phyloP scores from a whole-genome alignment of 2,113 vertebrate species.

The Tetraodon nigroviridis region DNA sequence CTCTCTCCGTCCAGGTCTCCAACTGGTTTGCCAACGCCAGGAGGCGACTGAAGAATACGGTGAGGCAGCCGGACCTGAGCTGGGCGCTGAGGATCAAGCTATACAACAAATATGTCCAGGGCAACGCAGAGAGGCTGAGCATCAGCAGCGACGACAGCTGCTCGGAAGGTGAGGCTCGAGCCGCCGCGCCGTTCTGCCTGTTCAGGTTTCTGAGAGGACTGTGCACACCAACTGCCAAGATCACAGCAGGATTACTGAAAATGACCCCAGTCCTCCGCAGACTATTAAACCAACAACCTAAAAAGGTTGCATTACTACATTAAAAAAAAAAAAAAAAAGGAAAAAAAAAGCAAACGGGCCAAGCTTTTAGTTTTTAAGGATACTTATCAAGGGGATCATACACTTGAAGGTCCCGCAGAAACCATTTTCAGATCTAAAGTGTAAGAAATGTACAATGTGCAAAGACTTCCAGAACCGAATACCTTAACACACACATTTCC shows the following conservation, averaged over 20 bases:
- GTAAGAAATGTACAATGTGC: no score
- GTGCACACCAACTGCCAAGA: not conserved
- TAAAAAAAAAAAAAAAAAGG: no score
- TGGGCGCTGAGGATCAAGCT: conserved; percentile 98
- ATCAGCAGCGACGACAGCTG: conserved; percentile 96
- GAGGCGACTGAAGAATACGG: conserved; percentile 96
- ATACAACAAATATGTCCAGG: conserved; percentile 96
- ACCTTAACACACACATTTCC: no score
- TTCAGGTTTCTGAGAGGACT: not conserved
- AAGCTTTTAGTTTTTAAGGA: not conserved
- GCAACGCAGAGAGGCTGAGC: conserved; percentile 87
- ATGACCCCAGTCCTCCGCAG: not conserved
- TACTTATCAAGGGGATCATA: no score
- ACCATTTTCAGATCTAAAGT: no score
- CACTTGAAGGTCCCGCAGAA: no score
- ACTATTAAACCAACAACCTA: not conserved
- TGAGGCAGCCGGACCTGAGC: conserved; percentile 96
- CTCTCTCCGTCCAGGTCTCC: conserved; percentile 79
- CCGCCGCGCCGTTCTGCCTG: not conserved
- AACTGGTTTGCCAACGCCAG: conserved; percentile 99
- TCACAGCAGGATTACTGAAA: not conserved
- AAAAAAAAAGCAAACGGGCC: no score
- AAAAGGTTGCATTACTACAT: not conserved
- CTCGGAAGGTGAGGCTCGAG: conserved; percentile 82
- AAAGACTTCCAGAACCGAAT: no score